Evolutionary conservation across 1,140 invertebrate species (phyloP).

Genomic region (Nasonia giraulti): DNA sequence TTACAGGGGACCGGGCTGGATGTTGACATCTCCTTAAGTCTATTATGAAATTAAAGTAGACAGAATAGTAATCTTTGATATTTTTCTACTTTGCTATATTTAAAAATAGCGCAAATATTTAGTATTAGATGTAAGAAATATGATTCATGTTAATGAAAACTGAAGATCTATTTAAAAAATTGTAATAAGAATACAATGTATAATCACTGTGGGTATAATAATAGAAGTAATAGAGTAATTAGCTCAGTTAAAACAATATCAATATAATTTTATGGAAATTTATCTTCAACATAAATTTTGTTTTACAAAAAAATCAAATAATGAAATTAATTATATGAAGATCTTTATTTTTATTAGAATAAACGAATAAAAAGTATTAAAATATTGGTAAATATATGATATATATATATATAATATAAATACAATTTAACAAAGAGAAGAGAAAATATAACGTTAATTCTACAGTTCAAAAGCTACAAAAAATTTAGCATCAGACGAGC

Average conservation of each 20-base stretch:
- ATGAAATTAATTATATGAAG: not conserved
- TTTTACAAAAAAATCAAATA: constrained; percentile 19
- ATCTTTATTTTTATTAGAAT: not conserved
- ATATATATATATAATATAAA: not conserved
- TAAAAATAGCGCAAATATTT: constrained; percentile 24
- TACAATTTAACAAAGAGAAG: not conserved
- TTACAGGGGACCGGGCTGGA: too few species aligned
- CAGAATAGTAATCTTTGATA: constrained; percentile 43
- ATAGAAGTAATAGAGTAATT: not conserved
- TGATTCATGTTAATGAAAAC: constrained; percentile 27
- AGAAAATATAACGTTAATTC: not conserved
- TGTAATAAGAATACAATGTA: constrained; percentile 33
- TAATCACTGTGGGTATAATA: not conserved
- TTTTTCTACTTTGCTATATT: constrained; percentile 44
- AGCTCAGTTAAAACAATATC: not conserved
- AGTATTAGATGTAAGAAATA: not conserved
- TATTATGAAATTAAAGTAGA: not conserved
- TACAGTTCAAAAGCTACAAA: too few species aligned
- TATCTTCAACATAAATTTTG: not conserved
- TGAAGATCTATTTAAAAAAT: constrained; percentile 23
- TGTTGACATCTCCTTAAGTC: too few species aligned
- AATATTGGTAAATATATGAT: not conserved
- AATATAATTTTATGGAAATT: constrained; percentile 14
- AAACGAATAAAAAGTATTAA: not conserved
- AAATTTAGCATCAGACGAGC: too few species aligned